Evolutionary conservation across 2,113 vertebrate species (phyloP).

Genomic region (Piprites chloris): DNA sequence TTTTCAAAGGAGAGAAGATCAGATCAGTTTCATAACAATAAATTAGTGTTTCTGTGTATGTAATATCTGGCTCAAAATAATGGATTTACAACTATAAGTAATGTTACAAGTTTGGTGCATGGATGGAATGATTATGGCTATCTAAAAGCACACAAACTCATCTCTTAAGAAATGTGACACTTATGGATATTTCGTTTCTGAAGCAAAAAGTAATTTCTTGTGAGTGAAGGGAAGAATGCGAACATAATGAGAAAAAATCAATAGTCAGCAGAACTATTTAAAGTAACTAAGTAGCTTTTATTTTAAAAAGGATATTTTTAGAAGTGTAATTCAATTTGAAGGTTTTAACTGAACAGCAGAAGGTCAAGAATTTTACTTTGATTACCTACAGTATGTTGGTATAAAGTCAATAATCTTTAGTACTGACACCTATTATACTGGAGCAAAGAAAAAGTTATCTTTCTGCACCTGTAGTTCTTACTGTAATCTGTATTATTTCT

Average conservation of each 20-base stretch:
- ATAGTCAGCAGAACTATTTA: conserved; percentile 6
- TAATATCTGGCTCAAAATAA: not conserved
- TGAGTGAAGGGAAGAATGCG: not conserved
- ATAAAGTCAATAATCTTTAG: conserved; percentile 27
- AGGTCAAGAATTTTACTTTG: conserved; percentile 5
- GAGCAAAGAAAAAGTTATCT: not conserved
- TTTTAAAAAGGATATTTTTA: not conserved
- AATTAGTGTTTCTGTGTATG: not conserved
- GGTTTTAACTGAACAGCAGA: not conserved
- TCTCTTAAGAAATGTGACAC: not conserved
- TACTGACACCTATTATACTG: not conserved
- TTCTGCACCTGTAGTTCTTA: conserved; percentile 5
- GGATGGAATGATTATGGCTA: not conserved
- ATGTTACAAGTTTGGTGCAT: not conserved
- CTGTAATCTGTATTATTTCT: not conserved
- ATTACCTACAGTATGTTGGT: not conserved
- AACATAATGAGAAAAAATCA: not conserved
- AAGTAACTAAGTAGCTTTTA: conserved; percentile 14
- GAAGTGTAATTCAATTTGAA: not conserved
- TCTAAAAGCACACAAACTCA: not conserved
- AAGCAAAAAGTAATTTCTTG: not conserved
- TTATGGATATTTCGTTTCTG: not conserved
- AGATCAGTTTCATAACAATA: not conserved
- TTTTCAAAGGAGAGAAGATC: not conserved
- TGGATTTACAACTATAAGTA: not conserved